Percentiles rank a stretch among this genome's conserved stretches.
phyloP scores from a whole-genome alignment of 2,797 vertebrate genomes.

The Channa striata region DNA sequence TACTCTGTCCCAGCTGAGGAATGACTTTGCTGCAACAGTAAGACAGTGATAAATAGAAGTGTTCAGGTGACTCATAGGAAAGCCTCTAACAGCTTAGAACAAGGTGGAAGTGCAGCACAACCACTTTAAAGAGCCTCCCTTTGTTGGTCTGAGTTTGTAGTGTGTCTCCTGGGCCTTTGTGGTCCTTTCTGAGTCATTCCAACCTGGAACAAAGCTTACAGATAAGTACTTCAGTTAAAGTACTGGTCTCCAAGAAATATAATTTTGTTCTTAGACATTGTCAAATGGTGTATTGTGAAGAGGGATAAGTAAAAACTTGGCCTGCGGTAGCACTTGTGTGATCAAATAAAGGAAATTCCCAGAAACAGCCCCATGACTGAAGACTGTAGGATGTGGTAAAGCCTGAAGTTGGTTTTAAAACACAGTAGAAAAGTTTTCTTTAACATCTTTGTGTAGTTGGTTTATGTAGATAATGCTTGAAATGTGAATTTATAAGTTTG shows the following conservation, averaged over 20 bases:
- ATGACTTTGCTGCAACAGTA: conserved; percentile 51
- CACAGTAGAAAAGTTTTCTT: neutral
- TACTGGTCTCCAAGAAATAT: conserved; percentile 49
- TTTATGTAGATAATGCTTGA: conserved; percentile 7
- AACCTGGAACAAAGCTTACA: conserved; percentile 57
- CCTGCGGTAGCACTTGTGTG: neutral
- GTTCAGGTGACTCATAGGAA: conserved; percentile 70
- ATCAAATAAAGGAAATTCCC: conserved; percentile 4
- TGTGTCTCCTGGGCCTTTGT: conserved; percentile 51
- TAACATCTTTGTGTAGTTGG: neutral
- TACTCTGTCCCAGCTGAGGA: conserved; percentile 61
- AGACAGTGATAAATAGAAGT: conserved; percentile 74
- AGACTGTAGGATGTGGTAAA: conserved; percentile 8
- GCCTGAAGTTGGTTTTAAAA: conserved; percentile 4
- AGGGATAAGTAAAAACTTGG: conserved; percentile 9
- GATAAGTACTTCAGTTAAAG: conserved; percentile 58
- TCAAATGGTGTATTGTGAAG: conserved; percentile 43
- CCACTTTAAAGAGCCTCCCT: conserved; percentile 52
- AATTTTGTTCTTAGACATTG: conserved; percentile 58
- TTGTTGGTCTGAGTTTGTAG: conserved; percentile 48
- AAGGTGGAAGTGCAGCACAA: conserved; percentile 54
- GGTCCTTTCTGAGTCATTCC: conserved; percentile 59
- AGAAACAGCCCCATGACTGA: neutral
- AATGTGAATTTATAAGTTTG: neutral
- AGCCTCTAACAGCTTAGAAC: conserved; percentile 63